These are phyloP conservation scores for Belonocnema kinseyi DNA, from an alignment of 1,140 invertebrate genomes.

Conservation along the genomic window DNA sequence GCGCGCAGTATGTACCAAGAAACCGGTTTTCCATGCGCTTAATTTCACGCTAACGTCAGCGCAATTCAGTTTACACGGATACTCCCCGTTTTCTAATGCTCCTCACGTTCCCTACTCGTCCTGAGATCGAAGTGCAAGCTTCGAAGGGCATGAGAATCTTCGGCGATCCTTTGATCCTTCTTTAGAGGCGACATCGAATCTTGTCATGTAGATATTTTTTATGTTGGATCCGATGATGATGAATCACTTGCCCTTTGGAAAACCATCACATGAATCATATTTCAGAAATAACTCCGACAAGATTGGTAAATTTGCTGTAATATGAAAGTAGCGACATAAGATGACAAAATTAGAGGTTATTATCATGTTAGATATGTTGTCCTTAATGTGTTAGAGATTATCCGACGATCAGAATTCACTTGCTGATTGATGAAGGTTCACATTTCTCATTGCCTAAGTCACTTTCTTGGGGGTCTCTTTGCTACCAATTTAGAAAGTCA, in stretches of 20 bases:
- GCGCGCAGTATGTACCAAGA: constrained; percentile 41
- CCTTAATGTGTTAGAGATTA: too few relatives aligned
- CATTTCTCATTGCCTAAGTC: too few relatives aligned
- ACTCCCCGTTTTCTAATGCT: constrained; percentile 65
- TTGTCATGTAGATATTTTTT: constrained; percentile 18
- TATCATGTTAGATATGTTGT: too few relatives aligned
- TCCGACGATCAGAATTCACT: too few relatives aligned
- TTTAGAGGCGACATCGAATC: constrained; percentile 6
- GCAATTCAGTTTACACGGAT: constrained; percentile 73
- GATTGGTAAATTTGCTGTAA: neutral
- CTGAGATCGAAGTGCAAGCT: constrained; percentile 46
- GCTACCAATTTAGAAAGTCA: too few relatives aligned
- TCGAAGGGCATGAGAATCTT: constrained; percentile 19
- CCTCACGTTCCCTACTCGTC: constrained; percentile 27
- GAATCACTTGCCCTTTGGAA: constrained; percentile 16
- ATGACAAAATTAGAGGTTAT: too few relatives aligned
- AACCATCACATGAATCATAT: neutral
- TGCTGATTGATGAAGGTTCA: too few relatives aligned
- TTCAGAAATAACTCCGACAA: neutral
- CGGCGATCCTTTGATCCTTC: constrained; percentile 17
- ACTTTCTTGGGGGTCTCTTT: too few relatives aligned
- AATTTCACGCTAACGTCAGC: constrained; percentile 73
- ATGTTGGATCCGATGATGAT: neutral
- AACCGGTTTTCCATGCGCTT: constrained; percentile 73
- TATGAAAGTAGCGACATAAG: too few relatives aligned